Percentiles rank a stretch among this genome's conserved stretches.
Conservation (phyloP, 2,888 invertebrate genomes). For the Conistra vaccinii region DNA sequence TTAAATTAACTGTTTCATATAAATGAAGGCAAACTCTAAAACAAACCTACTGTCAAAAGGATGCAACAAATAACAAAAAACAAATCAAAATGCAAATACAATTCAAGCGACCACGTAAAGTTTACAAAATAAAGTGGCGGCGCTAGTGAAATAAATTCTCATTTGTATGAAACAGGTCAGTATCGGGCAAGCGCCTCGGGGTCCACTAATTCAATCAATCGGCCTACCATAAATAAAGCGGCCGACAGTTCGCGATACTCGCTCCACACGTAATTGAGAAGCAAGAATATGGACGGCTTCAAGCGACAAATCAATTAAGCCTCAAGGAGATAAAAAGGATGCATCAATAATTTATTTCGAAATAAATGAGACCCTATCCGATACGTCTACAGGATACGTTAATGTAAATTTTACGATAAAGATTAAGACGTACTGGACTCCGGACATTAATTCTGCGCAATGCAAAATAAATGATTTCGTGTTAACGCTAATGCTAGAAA, state of each 20-base stretch:
- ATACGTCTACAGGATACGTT: slow-evolving; percentile 72
- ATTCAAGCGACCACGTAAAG: slow-evolving; percentile 69
- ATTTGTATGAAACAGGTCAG: slow-evolving; percentile 79
- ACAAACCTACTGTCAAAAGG: background rate
- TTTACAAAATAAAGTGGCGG: slow-evolving; percentile 74
- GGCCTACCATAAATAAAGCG: slow-evolving; percentile 87
- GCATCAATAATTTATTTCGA: slow-evolving; percentile 83
- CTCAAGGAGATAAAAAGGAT: slow-evolving; percentile 85
- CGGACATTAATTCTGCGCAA: slow-evolving; percentile 58
- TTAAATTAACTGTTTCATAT: too few species aligned
- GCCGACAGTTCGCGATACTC: slow-evolving; percentile 85
- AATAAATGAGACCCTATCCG: slow-evolving; percentile 75
- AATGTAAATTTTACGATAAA: slow-evolving; percentile 74
- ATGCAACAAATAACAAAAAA: background rate
- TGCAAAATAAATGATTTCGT: slow-evolving; percentile 57
- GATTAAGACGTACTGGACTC: slow-evolving; percentile 62
- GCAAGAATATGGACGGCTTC: slow-evolving; percentile 82
- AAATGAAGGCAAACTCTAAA: background rate
- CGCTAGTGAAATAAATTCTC: slow-evolving; percentile 83
- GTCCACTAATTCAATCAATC: slow-evolving; percentile 90
- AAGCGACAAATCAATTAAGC: slow-evolving; percentile 89
- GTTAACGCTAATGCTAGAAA: slow-evolving; percentile 54
- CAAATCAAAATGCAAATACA: slow-evolving; percentile 29
- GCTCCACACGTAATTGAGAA: slow-evolving; percentile 87
- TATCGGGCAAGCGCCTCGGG: slow-evolving; percentile 85